These are phyloP conservation scores for Meles meles DNA, from an alignment of 2,113 vertebrate species.

Conservation along the genomic window DNA sequence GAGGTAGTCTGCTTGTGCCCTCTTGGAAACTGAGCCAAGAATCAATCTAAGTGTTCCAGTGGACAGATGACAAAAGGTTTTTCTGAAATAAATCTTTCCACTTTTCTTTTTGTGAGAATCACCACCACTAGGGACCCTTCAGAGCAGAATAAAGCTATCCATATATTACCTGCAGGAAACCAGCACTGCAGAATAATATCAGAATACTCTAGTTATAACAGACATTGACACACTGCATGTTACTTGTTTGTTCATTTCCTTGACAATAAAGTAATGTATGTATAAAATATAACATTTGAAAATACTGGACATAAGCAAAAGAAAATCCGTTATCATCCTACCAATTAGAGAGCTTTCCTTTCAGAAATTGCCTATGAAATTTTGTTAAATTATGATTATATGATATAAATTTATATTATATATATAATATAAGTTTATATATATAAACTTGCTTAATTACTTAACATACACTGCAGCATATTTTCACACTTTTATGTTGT, in stretches of 20 bases:
- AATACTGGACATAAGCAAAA: neutral
- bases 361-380: neutral
- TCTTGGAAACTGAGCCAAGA: conserved; percentile 24
- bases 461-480: neutral
- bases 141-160: neutral
- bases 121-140: neutral
- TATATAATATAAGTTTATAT: no score
- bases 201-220: neutral
- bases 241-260: neutral
- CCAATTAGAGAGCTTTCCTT: neutral
- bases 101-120: conserved; percentile 32
- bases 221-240: neutral
- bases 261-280: neutral
- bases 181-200: neutral
- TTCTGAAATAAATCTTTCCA: conserved; percentile 54
- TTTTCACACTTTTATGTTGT: neutral
- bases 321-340: neutral
- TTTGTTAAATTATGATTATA: neutral
- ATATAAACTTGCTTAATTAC: neutral
- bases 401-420: neutral
- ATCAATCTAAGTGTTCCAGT: conserved; percentile 38
- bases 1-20: neutral
- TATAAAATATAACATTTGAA: neutral
- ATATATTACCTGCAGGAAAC: neutral
- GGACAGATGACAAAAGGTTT: conserved; percentile 21